Evolutionary conservation across 2,797 vertebrate genomes (phyloP).

Genomic region (Takifugu ocellatus): DNA sequence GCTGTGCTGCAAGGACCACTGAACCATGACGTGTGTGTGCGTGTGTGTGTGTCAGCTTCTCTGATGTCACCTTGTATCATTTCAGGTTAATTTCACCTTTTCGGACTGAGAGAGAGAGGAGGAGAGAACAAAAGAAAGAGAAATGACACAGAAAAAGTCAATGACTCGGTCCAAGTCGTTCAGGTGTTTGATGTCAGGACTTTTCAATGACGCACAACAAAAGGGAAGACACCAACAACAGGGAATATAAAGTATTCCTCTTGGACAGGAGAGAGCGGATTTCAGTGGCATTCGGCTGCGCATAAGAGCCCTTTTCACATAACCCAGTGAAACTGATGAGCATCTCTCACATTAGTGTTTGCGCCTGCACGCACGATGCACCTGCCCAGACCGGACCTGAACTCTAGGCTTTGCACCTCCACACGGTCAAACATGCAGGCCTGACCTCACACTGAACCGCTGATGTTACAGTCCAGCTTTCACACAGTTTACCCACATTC

Average conservation of each 20-base stretch:
- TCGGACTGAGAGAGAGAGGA: slow-evolving; percentile 40
- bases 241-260: too few relatives aligned
- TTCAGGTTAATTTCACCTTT: slow-evolving; percentile 76
- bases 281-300: too few relatives aligned
- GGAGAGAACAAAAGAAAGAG: slow-evolving; percentile 45
- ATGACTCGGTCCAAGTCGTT: slow-evolving; percentile 63
- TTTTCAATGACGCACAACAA: slow-evolving; percentile 1
- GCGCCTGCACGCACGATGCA: too few relatives aligned
- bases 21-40: slow-evolving; percentile 52
- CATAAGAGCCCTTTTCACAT: too few relatives aligned
- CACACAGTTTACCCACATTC: too few relatives aligned
- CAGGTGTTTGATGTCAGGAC: slow-evolving; percentile 23
- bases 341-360: too few relatives aligned
- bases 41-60: slow-evolving; percentile 37
- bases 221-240: neutral
- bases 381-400: slow-evolving; percentile 49
- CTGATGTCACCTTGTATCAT: slow-evolving; percentile 77
- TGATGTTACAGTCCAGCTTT: too few relatives aligned
- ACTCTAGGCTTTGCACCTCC: slow-evolving; percentile 10
- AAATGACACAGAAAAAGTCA: slow-evolving; percentile 46
- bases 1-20: slow-evolving; percentile 59
- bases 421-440: neutral
- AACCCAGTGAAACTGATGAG: too few relatives aligned
- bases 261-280: too few relatives aligned
- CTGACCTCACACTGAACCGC: neutral